Evolutionary conservation across 2,113 vertebrate genomes (phyloP).

Genomic region (Dromiciops gliroides): DNA sequence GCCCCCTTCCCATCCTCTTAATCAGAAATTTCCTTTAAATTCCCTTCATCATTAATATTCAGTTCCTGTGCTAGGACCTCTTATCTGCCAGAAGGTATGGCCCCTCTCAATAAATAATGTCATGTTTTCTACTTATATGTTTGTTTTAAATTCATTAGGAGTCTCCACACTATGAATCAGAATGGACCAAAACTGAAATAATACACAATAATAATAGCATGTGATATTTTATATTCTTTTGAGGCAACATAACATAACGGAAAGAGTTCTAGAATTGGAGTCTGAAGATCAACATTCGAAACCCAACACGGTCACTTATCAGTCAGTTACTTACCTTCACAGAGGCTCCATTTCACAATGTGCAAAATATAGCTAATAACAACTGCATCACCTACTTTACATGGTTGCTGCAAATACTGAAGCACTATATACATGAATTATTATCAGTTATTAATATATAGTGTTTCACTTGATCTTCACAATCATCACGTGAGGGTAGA

Average conservation of each 20-base stretch:
- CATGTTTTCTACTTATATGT: not conserved
- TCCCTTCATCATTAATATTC: slow-evolving; percentile 5
- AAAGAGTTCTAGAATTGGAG: not conserved
- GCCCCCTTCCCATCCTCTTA: not conserved
- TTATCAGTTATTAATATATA: slow-evolving; percentile 24
- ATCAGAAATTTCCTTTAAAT: slow-evolving; percentile 10
- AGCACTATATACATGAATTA: not conserved
- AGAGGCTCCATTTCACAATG: slow-evolving; percentile 5
- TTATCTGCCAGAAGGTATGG: slow-evolving; percentile 10
- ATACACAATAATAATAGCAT: not conserved
- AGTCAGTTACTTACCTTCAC: not conserved
- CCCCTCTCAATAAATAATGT: not conserved
- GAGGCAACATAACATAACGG: not conserved
- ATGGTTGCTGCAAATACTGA: slow-evolving; percentile 10
- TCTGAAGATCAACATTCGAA: not conserved
- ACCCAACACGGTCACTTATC: not conserved
- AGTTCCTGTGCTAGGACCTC: not conserved
- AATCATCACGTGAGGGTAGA: not conserved
- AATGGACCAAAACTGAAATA: not conserved
- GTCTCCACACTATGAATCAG: not conserved
- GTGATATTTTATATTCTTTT: not conserved
- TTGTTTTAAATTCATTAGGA: not conserved
- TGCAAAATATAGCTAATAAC: not conserved
- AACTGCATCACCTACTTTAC: slow-evolving; percentile 8
- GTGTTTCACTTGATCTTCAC: not conserved